Evolutionary conservation across 2,113 vertebrate genomes (phyloP), one percentile per base, ranked within the genome.

Genomic region (Guaruba guarouba): DNA sequence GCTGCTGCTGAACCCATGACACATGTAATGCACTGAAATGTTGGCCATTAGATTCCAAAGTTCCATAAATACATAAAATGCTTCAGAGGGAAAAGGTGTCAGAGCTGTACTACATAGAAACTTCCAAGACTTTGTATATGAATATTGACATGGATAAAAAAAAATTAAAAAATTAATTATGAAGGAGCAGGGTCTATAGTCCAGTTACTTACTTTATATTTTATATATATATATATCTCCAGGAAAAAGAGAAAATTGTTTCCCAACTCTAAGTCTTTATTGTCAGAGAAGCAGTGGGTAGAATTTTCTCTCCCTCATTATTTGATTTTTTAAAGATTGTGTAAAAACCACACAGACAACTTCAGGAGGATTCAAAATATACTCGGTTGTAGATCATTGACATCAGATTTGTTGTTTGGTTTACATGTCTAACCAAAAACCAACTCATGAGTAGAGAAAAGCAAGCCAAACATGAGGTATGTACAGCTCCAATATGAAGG

Each of bases 401-500:
- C 39, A 43, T 25, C 1, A 7, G 4, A 46, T 69, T 57, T 51
- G 19, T 28, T 49, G 6, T 10, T 46, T 76, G 10, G 4, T 61
- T 64, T 37, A 48, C 13, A 61, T 10, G 5, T 19, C 59, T 44
- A 82, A 78, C 23, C 39, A 78, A 62, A 81, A 86, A 8, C 1
- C n/a, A 64, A 44, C 11, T 84, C 49, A 31, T 9, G 33, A 63
- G 13, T 18, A 93, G 37, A 28, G 5, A 52, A 69, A 69, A 64
- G 33, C 51, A 84, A 87, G 46, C 7, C 61, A 49, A 80, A 84
- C 16, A 12, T 10, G 63, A 59, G 51, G 13, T n/a, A 62, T 4
- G 2, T 3, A 49, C 11, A 54, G 22, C 24, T 67, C 28, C 35
- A 62, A 2, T 19, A 37, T 0, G 15, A 91, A 70, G 1, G 1